These are phyloP conservation scores for Diachasma alloeum DNA, from an alignment of 1,140 invertebrate genomes.

Conservation along the genomic window DNA sequence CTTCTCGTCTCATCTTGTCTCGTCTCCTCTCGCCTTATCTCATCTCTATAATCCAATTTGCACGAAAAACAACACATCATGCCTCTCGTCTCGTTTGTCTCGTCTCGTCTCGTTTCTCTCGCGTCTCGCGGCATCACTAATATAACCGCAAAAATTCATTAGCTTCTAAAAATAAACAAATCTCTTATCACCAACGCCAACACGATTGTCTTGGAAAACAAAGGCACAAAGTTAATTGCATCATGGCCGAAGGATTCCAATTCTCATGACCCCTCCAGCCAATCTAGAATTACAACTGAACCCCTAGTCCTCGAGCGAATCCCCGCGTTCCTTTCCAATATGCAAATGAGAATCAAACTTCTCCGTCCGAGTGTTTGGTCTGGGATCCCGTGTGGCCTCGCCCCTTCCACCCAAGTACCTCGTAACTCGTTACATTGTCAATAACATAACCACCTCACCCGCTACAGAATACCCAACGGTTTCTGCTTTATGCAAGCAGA, in stretches of 20 bases:
- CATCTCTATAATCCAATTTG: too few species aligned
- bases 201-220: conserved; percentile 31
- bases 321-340: conserved; percentile 8
- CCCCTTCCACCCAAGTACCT: neutral
- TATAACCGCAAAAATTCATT: too few species aligned
- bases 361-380: conserved; percentile 9
- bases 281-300: conserved; percentile 37
- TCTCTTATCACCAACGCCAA: conserved; percentile 25
- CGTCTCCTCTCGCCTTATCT: too few species aligned
- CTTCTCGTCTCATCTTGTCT: too few species aligned
- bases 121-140: too few species aligned
- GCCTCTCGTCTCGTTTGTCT: too few species aligned
- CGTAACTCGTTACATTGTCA: conserved; percentile 9
- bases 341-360: conserved; percentile 27
- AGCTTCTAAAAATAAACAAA: neutral
- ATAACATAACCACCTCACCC: neutral
- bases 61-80: too few species aligned
- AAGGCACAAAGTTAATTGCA: neutral
- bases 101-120: too few species aligned
- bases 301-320: conserved; percentile 20
- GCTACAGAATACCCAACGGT: neutral
- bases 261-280: neutral
- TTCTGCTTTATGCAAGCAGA: neutral
- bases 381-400: neutral
- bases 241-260: neutral